phyloP scores from a whole-genome alignment of 2,113 vertebrate genomes.

The Pipra filicauda region DNA sequence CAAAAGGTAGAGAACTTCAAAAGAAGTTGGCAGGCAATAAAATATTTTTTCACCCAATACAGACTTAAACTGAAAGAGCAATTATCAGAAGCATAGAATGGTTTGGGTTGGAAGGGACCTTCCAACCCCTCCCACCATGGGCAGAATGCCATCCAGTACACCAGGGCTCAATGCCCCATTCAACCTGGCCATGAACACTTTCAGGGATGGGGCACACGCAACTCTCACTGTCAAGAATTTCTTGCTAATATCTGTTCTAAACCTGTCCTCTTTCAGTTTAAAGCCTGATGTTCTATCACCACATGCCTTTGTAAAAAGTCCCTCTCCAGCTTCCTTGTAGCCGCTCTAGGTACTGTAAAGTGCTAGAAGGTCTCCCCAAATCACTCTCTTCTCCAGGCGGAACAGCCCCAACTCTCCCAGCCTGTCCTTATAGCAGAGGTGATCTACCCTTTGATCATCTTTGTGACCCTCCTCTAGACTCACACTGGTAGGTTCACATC shows the following conservation, averaged over 20 bases:
- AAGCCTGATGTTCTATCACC: not conserved
- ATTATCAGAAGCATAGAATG: not conserved
- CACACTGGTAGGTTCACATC: not conserved
- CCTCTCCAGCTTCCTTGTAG: not conserved
- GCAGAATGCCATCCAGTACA: not conserved
- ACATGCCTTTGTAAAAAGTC: not conserved
- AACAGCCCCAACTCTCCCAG: not conserved
- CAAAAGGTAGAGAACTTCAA: not conserved
- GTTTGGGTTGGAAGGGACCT: not conserved
- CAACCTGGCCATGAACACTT: not conserved
- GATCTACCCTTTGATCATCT: not conserved
- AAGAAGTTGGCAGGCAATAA: not conserved
- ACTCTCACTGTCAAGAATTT: not conserved
- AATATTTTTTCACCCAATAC: not conserved
- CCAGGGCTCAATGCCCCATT: not conserved
- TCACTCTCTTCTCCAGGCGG: not conserved
- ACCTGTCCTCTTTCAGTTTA: not conserved
- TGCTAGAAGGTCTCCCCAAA: not conserved
- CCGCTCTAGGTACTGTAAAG: not conserved
- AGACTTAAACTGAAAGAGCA: not conserved
- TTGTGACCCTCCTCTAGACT: not conserved
- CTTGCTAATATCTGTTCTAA: not conserved
- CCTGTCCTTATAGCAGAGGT: not conserved
- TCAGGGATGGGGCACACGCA: not conserved
- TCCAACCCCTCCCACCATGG: not conserved